phyloP scores from a whole-genome alignment of 1,140 invertebrate genomes.

The Plodia interpunctella region DNA sequence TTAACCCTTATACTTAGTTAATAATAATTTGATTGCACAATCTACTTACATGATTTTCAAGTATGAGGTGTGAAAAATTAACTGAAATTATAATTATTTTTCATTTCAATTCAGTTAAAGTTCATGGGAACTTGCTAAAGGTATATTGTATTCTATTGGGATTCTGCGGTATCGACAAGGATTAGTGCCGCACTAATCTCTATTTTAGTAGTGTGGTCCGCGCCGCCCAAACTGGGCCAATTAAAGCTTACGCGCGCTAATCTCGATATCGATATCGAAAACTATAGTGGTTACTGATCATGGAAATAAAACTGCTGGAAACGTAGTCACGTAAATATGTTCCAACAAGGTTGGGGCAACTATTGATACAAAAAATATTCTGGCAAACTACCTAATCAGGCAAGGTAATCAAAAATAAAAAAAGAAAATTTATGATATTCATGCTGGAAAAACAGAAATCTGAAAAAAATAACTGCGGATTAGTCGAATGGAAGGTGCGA shows the following conservation, averaged over 20 bases:
- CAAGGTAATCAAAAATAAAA: no score
- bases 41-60: no score
- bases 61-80: no score
- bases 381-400: no score
- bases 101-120: not conserved
- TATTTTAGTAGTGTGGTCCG: slow-evolving; percentile 68
- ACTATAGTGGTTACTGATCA: slow-evolving; percentile 10
- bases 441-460: no score
- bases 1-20: not conserved
- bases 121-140: slow-evolving; percentile 51
- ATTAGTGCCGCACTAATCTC: slow-evolving; percentile 66
- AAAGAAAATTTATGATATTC: no score
- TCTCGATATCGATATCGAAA: slow-evolving; percentile 40
- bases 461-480: no score
- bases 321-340: not conserved
- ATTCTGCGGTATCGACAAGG: slow-evolving; percentile 59
- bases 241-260: slow-evolving; percentile 61
- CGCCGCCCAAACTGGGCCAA: slow-evolving; percentile 64
- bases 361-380: no score
- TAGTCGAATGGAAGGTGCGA: no score
- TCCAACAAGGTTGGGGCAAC: no score
- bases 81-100: no score
- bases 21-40: not conserved
- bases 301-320: not conserved
- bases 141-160: slow-evolving; percentile 44